phyloP scores from a whole-genome alignment of 2,888 invertebrate species.

The Drosophila hamatofila region DNA sequence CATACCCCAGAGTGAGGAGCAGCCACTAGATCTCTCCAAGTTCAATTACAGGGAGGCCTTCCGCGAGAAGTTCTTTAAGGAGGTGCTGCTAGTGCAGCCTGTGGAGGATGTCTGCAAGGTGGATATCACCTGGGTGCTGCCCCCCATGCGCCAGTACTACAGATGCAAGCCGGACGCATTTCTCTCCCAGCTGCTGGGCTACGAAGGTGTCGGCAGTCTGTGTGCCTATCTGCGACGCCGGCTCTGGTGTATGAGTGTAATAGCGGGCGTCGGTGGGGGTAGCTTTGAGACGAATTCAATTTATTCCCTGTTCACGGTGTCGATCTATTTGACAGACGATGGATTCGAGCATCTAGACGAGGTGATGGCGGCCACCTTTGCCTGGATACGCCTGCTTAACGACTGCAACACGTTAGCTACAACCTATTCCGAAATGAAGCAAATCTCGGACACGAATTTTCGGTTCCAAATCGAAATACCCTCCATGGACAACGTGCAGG shows the following conservation, averaged over 20 bases:
- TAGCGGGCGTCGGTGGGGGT: conserved; percentile 89
- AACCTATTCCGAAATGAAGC: conserved; percentile 87
- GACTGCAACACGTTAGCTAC: conserved; percentile 54
- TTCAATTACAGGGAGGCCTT: conserved; percentile 83
- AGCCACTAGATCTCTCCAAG: conserved; percentile 87
- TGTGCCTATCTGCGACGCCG: conserved; percentile 90
- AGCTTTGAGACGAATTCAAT: conserved; percentile 93
- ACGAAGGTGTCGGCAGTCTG: conserved; percentile 95
- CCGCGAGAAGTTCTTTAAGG: conserved; percentile 73
- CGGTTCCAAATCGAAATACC: conserved; percentile 90
- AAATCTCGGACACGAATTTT: conserved; percentile 91
- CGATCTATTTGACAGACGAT: conserved; percentile 91
- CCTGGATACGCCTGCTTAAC: conserved; percentile 91
- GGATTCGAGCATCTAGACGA: conserved; percentile 90
- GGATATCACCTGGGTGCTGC: conserved; percentile 84
- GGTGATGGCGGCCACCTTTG: conserved; percentile 91
- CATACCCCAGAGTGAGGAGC: conserved; percentile 89
- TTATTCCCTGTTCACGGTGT: conserved; percentile 90
- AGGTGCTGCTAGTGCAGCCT: conserved; percentile 90
- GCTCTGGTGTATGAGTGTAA: conserved; percentile 91
- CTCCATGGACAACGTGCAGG: conserved; percentile 92
- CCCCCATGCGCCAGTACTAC: conserved; percentile 78
- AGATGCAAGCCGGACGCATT: conserved; percentile 87
- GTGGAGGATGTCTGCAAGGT: conserved; percentile 90
- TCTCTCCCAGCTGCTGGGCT: conserved; percentile 91